Evolutionary conservation across 2,113 vertebrate species (phyloP).

Genomic region (Callochromis pleurospilus): DNA sequence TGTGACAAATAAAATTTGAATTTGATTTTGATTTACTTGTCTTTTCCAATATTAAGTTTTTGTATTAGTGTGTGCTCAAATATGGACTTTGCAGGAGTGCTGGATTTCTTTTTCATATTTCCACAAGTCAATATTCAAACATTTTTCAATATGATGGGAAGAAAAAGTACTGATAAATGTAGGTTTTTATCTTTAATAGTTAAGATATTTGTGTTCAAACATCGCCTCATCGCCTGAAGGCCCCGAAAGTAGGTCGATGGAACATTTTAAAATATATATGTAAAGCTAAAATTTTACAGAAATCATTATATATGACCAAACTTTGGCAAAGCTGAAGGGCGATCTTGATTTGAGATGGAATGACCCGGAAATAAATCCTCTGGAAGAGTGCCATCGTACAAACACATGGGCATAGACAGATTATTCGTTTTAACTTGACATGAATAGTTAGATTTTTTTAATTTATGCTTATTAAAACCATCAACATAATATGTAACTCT

Average conservation of each 20-base stretch:
- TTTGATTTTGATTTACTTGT: background rate
- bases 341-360: background rate
- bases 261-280: background rate
- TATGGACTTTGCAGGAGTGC: background rate
- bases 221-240: background rate
- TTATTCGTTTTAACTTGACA: background rate
- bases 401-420: background rate
- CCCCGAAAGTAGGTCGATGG: background rate
- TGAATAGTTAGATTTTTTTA: rapidly evolving
- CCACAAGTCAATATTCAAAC: background rate
- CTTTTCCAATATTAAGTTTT: background rate
- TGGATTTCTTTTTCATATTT: background rate
- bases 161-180: background rate
- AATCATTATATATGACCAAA: background rate
- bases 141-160: background rate
- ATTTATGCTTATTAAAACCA: background rate
- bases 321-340: background rate
- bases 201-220: background rate
- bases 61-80: background rate
- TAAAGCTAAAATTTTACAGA: background rate
- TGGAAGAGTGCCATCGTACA: background rate
- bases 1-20: background rate
- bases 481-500: background rate
- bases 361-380: background rate
- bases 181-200: background rate